These are phyloP conservation scores for Spizella passerina DNA, from an alignment of 2,797 vertebrate genomes.

Conservation along the genomic window DNA sequence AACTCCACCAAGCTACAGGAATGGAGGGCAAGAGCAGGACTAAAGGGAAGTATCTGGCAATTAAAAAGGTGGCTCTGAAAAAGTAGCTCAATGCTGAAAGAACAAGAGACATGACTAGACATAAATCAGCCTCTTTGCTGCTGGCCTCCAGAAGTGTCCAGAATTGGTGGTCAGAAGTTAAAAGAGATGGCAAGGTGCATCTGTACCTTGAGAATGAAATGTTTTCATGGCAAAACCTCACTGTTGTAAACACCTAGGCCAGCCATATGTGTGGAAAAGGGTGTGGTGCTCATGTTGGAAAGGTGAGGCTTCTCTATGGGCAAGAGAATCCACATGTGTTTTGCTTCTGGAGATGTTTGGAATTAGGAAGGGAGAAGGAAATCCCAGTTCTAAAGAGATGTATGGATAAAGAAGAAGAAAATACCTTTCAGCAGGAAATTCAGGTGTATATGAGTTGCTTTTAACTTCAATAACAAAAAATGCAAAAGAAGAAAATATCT, in stretches of 20 bases:
- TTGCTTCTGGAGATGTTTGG: not conserved
- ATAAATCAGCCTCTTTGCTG: not conserved
- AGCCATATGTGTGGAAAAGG: not conserved
- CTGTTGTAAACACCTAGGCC: not conserved
- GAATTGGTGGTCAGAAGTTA: not conserved
- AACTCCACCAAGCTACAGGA: not conserved
- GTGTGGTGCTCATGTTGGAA: not conserved
- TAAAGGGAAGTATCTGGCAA: not conserved
- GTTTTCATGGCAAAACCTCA: not conserved
- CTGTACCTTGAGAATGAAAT: not conserved
- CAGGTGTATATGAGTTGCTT: not conserved
- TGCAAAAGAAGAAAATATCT: not conserved
- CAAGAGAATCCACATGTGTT: not conserved
- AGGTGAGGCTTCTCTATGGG: not conserved
- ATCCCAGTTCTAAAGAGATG: not conserved
- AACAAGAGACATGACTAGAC: not conserved
- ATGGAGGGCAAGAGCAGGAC: not conserved
- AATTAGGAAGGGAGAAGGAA: not conserved
- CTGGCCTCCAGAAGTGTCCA: not conserved
- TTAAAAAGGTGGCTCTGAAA: not conserved
- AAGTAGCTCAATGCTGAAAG: not conserved
- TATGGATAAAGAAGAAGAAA: not conserved
- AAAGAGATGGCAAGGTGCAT: not conserved
- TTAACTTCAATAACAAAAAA: not conserved
- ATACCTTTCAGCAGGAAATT: not conserved